These are phyloP conservation scores for Hylaeus anthracinus DNA, from an alignment of 1,140 invertebrate species.

Conservation along the genomic window DNA sequence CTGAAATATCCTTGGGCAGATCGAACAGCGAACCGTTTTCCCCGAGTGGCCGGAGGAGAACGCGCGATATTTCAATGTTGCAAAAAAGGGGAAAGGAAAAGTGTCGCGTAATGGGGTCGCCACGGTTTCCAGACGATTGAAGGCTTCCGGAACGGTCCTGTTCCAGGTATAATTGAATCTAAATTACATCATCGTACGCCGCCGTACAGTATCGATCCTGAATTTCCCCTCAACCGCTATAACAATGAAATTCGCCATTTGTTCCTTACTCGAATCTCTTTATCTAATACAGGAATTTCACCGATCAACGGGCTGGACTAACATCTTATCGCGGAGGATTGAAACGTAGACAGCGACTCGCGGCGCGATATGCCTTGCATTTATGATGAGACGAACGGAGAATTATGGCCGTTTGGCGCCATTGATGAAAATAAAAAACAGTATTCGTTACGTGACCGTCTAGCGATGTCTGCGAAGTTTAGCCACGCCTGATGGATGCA, in stretches of 20 bases:
- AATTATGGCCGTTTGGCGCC: conserved; percentile 45
- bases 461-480: background rate
- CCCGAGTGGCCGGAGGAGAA: background rate
- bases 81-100: conserved; percentile 16
- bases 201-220: background rate
- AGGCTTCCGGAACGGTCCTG: background rate
- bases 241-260: no score
- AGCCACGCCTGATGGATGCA: background rate
- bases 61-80: background rate
- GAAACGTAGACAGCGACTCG: conserved; percentile 5
- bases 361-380: conserved; percentile 37
- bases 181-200: background rate
- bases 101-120: background rate
- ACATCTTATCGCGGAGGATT: conserved; percentile 2
- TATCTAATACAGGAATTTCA: no score
- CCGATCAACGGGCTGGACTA: background rate
- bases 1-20: background rate
- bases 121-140: conserved; percentile 17
- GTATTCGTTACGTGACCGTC: conserved; percentile 24
- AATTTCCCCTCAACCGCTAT: no score
- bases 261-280: no score
- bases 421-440: conserved; percentile 8
- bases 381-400: conserved; percentile 28
- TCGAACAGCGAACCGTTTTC: background rate
- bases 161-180: conserved; percentile 1